Conservation (phyloP, 2,113 vertebrate species). For the Cyanocitta stelleri region DNA sequence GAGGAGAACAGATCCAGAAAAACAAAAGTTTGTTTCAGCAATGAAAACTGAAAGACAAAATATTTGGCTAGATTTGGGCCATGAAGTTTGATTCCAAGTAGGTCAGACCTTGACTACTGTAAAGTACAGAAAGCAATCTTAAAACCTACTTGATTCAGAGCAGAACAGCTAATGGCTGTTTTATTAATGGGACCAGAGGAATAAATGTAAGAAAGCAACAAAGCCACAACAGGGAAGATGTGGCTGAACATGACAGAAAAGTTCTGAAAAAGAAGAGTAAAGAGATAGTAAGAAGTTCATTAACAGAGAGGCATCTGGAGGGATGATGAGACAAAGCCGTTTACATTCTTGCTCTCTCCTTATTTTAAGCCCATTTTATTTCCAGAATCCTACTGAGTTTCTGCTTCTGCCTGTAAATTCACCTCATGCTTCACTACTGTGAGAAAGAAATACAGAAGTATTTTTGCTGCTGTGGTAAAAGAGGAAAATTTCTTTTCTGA, state of each 20-base stretch:
- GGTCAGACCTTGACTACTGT: not conserved
- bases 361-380: not conserved
- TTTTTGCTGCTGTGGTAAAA: not conserved
- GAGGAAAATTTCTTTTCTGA: not conserved
- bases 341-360: not conserved
- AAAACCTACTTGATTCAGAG: not conserved
- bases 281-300: not conserved
- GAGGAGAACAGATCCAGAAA: not conserved
- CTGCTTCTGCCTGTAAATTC: not conserved
- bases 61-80: not conserved
- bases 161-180: not conserved
- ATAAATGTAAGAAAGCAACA: not conserved
- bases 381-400: not conserved
- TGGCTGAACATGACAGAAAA: not conserved
- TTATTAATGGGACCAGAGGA: not conserved
- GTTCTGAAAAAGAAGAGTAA: not conserved
- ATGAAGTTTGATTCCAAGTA: not conserved
- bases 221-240: not conserved
- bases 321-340: not conserved
- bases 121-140: not conserved
- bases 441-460: not conserved
- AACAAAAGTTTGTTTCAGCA: not conserved
- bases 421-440: not conserved
- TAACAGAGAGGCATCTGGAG: not conserved
- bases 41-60: not conserved